Percentiles rank a stretch among this genome's conserved stretches.
These are phyloP conservation scores for Phodopus roborovskii DNA, from an alignment of 2,113 vertebrate species.

Conservation along the genomic window DNA sequence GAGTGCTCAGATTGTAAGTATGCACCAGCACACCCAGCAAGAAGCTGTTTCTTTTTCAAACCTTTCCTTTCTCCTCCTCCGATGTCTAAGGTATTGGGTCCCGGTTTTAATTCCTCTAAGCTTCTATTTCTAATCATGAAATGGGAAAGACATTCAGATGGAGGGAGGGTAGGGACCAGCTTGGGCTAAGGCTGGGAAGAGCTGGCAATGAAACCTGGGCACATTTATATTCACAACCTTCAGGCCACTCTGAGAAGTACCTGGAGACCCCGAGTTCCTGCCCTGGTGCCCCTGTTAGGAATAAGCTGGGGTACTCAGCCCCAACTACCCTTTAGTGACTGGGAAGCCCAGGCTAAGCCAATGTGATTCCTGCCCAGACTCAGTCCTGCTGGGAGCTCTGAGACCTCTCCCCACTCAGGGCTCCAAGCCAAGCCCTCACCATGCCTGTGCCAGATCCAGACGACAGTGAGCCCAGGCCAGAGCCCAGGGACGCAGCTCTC, in stretches of 20 bases:
- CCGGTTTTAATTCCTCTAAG: not conserved
- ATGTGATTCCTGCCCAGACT: not conserved
- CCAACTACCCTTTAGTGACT: not conserved
- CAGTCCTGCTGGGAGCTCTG: not conserved
- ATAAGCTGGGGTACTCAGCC: not conserved
- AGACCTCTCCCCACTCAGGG: constrained; percentile 55
- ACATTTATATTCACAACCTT: not conserved
- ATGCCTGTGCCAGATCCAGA: constrained; percentile 3
- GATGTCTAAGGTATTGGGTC: not conserved
- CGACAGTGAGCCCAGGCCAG: not conserved
- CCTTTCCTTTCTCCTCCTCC: not conserved
- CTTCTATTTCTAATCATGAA: constrained; percentile 1
- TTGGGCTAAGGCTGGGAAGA: not conserved
- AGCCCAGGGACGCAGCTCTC: not conserved
- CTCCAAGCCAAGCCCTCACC: not conserved
- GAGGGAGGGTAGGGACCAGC: not conserved
- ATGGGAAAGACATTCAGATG: not conserved
- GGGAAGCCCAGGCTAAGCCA: not conserved
- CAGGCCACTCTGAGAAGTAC: not conserved
- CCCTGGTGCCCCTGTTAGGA: not conserved
- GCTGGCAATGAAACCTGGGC: not conserved
- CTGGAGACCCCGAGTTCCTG: not conserved
- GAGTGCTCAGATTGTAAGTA: not conserved
- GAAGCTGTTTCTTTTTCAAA: not conserved
- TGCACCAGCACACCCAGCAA: not conserved